phyloP scores from a whole-genome alignment of 2,113 vertebrate species.

The Turnix velox region DNA sequence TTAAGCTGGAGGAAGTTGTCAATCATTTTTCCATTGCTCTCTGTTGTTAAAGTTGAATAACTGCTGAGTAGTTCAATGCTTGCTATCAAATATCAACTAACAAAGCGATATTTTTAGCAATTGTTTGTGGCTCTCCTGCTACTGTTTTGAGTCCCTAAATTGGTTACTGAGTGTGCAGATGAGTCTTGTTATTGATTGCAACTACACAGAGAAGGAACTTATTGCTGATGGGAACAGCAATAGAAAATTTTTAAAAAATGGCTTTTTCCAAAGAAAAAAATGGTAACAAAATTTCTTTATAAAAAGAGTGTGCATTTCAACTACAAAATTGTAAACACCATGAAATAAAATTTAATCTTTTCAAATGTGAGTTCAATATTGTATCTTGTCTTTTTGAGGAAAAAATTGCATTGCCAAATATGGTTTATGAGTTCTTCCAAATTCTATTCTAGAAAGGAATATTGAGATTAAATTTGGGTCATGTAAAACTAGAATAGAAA shows the following conservation, averaged over 20 bases:
- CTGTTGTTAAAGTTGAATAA: background rate
- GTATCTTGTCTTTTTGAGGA: constrained; percentile 39
- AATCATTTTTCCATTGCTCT: background rate
- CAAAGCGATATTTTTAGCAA: background rate
- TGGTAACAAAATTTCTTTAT: background rate
- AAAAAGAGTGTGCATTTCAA: background rate
- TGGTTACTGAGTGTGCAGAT: constrained; percentile 3
- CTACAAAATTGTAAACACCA: background rate
- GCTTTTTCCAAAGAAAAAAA: background rate
- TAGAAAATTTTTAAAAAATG: background rate
- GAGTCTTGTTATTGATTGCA: background rate
- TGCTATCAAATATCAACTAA: background rate
- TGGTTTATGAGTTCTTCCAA: constrained; percentile 41
- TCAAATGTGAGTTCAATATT: constrained; percentile 9
- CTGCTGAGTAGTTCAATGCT: background rate
- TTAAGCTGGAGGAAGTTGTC: constrained; percentile 2
- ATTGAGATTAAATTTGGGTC: constrained; percentile 28
- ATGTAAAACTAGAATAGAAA: constrained; percentile 20
- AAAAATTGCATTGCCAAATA: constrained; percentile 37
- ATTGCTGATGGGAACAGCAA: background rate
- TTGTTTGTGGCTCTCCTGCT: constrained; percentile 7
- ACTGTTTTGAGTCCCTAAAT: constrained; percentile 15
- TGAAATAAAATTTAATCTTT: background rate
- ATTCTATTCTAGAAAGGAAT: constrained; percentile 26
- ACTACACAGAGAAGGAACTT: background rate